Percentiles rank a stretch among this genome's conserved stretches.
These are phyloP conservation scores for Pegea sp. DNA, from an alignment of 23 tunicate genomes.

Conservation along the genomic window DNA sequence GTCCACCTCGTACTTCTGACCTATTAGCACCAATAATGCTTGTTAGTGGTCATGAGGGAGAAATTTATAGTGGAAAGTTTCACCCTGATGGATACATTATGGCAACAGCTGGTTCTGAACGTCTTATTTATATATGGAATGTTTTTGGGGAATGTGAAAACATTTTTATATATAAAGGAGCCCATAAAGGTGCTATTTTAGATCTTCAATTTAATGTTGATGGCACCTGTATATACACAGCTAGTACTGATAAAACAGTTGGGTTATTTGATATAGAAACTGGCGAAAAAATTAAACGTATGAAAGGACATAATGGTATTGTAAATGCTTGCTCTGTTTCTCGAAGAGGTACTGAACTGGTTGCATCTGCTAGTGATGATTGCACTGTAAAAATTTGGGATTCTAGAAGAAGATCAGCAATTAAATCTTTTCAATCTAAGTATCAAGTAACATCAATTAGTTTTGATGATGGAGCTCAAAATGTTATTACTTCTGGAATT, in stretches of 20 bases:
- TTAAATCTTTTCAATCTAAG: slow-evolving; percentile 35
- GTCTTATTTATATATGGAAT: slow-evolving; percentile 71
- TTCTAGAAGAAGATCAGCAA: slow-evolving; percentile 35
- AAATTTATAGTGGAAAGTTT: slow-evolving; percentile 68
- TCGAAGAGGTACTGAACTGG: slow-evolving; percentile 72
- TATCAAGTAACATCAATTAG: slow-evolving; percentile 73
- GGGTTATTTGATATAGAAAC: slow-evolving; percentile 87
- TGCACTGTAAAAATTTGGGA: slow-evolving; percentile 91
- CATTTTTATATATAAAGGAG: slow-evolving; percentile 53
- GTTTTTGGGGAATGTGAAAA: slow-evolving; percentile 93
- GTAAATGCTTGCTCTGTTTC: slow-evolving; percentile 51
- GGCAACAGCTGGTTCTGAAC: slow-evolving; percentile 73
- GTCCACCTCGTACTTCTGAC: slow-evolving; percentile 59
- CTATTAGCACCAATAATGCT: slow-evolving; percentile 87
- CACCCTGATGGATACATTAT: slow-evolving; percentile 63
- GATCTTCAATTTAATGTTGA: slow-evolving; percentile 84
- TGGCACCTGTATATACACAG: slow-evolving; percentile 57
- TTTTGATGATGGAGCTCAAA: slow-evolving; percentile 71
- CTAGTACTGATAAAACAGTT: slow-evolving; percentile 83
- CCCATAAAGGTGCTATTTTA: slow-evolving; percentile 63
- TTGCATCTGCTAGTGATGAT: slow-evolving; percentile 85
- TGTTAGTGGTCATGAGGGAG: slow-evolving; percentile 81
- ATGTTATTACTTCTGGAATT: slow-evolving; percentile 59
- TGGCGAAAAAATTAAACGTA: slow-evolving; percentile 71
- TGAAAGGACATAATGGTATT: slow-evolving; percentile 94